Conservation (phyloP, 2,113 vertebrate genomes). For the Beaufortia kweichowensis region DNA sequence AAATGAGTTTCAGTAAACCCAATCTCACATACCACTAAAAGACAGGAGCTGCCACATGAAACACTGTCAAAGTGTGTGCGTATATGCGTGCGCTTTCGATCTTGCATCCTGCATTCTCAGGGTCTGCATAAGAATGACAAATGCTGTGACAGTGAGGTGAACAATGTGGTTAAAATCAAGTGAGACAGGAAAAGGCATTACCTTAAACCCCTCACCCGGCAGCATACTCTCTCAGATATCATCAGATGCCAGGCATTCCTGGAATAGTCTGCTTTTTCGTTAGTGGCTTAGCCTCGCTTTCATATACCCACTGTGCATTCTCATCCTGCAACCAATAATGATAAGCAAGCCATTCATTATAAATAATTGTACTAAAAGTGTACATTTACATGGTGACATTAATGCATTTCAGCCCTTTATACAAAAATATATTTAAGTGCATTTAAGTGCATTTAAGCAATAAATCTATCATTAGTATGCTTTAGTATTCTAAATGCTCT, state of each 20-base stretch:
- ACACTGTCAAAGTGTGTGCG: conserved; percentile 20
- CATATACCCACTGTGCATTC: not conserved
- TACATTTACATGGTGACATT: too few species aligned
- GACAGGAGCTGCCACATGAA: conserved; percentile 59
- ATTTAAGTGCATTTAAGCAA: not conserved
- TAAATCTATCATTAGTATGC: too few species aligned
- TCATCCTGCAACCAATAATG: not conserved
- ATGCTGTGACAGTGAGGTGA: conserved; percentile 22
- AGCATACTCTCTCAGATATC: not conserved
- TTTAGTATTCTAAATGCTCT: too few species aligned
- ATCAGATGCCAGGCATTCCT: conserved; percentile 24
- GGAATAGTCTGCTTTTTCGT: conserved; percentile 21
- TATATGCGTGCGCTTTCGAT: conserved; percentile 39
- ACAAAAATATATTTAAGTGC: too few species aligned
- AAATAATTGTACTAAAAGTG: too few species aligned
- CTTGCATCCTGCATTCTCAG: conserved; percentile 38
- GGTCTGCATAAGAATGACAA: conserved; percentile 48
- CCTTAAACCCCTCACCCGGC: conserved; percentile 20
- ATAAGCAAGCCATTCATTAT: not conserved
- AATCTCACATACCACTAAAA: conserved; percentile 32
- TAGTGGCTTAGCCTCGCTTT: not conserved
- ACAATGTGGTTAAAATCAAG: conserved; percentile 42
- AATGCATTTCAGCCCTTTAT: too few species aligned
- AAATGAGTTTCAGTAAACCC: conserved; percentile 50
- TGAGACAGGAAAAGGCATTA: conserved; percentile 29